A percentile compares a stretch with the other conserved stretches of the same genome.
Evolutionary conservation across 2,888 invertebrate species (phyloP).

Genomic region (Itoplectis maculator): DNA sequence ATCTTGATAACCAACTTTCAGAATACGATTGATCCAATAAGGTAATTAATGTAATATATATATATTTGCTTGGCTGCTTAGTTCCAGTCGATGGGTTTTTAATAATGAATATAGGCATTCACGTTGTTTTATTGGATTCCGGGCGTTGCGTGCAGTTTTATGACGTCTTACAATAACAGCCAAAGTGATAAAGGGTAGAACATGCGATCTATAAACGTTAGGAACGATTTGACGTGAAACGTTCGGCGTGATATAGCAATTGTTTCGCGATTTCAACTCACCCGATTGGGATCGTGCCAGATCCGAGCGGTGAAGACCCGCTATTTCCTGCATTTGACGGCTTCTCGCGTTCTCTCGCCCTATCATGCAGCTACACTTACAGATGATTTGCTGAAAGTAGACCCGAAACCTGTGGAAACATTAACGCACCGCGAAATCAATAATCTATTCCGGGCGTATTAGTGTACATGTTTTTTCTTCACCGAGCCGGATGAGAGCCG

Average conservation of each 20-base stretch:
- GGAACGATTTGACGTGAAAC: not conserved
- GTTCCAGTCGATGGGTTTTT: too few relatives aligned
- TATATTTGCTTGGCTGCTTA: too few relatives aligned
- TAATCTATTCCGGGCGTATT: not conserved
- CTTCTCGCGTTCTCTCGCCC: slow-evolving; percentile 86
- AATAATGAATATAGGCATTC: too few relatives aligned
- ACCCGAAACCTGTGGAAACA: slow-evolving; percentile 80
- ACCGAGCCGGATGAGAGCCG: not conserved
- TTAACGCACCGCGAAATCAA: not conserved
- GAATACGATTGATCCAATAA: too few relatives aligned
- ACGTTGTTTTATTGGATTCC: not conserved
- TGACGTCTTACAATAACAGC: not conserved
- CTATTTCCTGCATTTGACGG: slow-evolving; percentile 83
- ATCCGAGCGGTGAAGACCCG: slow-evolving; percentile 73
- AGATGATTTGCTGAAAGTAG: slow-evolving; percentile 82
- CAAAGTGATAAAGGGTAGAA: not conserved
- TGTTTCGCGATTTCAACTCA: slow-evolving; percentile 57
- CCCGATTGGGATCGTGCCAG: slow-evolving; percentile 73
- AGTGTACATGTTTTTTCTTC: not conserved
- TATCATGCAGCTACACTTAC: slow-evolving; percentile 84
- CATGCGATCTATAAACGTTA: not conserved
- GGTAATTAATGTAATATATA: too few relatives aligned
- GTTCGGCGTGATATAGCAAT: not conserved
- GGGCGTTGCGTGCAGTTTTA: not conserved
- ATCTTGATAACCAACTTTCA: too few relatives aligned